A percentile compares a stretch with the other conserved stretches of the same genome.
Evolutionary conservation across 2,888 invertebrate species (phyloP).

Genomic region (Sisyra nigra): DNA sequence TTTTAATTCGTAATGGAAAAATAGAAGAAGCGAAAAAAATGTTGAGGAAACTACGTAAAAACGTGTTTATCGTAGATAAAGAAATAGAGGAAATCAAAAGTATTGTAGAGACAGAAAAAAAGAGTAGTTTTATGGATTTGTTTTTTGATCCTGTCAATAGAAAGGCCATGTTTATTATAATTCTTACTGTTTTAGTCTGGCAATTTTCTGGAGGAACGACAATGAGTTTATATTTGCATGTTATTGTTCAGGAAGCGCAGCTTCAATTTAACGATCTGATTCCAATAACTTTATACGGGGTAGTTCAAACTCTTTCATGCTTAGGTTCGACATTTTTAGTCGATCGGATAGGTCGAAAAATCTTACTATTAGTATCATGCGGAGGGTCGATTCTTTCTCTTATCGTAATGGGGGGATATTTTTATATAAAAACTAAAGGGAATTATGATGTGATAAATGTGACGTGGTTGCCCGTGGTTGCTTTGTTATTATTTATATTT

Average conservation of each 20-base stretch:
- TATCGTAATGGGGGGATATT: constrained; percentile 33
- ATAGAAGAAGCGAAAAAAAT: constrained; percentile 26
- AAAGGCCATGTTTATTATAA: constrained; percentile 26
- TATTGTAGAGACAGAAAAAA: constrained; percentile 17
- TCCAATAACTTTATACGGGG: neutral
- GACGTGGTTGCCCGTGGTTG: constrained; percentile 35
- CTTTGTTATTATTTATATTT: constrained; percentile 38
- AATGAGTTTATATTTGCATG: constrained; percentile 23
- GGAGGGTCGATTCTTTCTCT: constrained; percentile 35
- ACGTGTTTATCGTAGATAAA: constrained; percentile 19
- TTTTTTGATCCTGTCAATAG: constrained; percentile 18
- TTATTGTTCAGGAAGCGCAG: constrained; percentile 24
- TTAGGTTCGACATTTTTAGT: constrained; percentile 28
- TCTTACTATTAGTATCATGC: constrained; percentile 36
- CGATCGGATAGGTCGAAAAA: constrained; percentile 35
- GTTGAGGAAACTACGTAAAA: constrained; percentile 26
- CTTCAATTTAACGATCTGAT: neutral
- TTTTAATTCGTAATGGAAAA: constrained; percentile 19
- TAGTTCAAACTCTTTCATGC: constrained; percentile 3
- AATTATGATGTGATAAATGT: constrained; percentile 19
- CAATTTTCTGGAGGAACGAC: constrained; percentile 27
- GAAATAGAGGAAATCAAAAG: constrained; percentile 22
- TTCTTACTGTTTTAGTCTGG: constrained; percentile 25
- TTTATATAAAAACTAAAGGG: constrained; percentile 25
- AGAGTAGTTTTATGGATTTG: constrained; percentile 18